phyloP scores from a whole-genome alignment of 37 sponge, comb jelly and placozoan species.

The Cliona cf. orientalis region DNA sequence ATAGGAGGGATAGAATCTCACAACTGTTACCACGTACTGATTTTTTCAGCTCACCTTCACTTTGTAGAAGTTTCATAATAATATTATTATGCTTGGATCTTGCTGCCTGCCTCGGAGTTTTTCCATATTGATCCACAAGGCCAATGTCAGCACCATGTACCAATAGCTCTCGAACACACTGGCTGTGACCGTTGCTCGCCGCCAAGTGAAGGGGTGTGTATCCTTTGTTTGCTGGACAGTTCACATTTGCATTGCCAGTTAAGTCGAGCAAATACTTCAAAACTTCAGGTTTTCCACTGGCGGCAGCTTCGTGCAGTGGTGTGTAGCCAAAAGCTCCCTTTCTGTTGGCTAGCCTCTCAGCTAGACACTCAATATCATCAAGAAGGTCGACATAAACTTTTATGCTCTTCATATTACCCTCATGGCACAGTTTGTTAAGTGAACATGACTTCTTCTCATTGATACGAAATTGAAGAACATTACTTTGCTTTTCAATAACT shows the following conservation, averaged over 20 bases:
- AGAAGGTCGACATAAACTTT: conserved; percentile 35
- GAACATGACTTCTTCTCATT: no score
- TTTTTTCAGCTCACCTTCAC: conserved; percentile 66
- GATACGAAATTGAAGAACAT: no score
- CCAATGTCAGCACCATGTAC: conserved; percentile 65
- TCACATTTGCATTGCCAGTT: conserved; percentile 54
- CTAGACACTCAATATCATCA: conserved; percentile 24
- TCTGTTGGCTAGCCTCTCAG: conserved; percentile 42
- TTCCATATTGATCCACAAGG: conserved; percentile 72
- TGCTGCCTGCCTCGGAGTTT: conserved; percentile 80
- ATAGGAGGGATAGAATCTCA: not conserved
- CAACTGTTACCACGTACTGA: not conserved
- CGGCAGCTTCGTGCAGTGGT: conserved; percentile 82
- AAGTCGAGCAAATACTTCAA: conserved; percentile 50
- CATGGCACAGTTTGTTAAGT: conserved; percentile 67
- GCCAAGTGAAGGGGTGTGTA: conserved; percentile 90
- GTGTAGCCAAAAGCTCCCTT: conserved; percentile 90
- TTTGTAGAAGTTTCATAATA: conserved; percentile 43
- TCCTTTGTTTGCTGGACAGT: conserved; percentile 76
- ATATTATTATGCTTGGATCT: conserved; percentile 58
- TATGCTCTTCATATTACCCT: conserved; percentile 61
- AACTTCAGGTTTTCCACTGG: conserved; percentile 60
- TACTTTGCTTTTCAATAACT: no score
- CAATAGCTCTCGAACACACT: conserved; percentile 70
- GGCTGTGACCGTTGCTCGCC: conserved; percentile 66